Conservation (phyloP, 2,888 invertebrate species). For the Xanthorhoe designata region DNA sequence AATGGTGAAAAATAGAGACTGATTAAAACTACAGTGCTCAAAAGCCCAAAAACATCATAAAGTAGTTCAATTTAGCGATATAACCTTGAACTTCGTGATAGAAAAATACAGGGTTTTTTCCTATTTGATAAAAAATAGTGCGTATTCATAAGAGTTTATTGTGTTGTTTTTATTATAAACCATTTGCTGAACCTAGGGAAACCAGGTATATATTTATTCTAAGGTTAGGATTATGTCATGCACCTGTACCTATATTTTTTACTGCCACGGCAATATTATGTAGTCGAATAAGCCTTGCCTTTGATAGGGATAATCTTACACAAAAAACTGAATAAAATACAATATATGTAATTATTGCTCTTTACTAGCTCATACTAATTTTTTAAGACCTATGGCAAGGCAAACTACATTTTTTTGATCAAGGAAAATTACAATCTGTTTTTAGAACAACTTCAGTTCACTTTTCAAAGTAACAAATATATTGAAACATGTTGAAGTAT, state of each 20-base stretch:
- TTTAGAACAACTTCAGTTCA: too few relatives aligned
- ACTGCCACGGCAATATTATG: background rate
- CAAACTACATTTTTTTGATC: background rate
- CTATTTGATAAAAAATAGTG: background rate
- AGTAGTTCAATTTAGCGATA: background rate
- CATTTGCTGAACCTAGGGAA: background rate
- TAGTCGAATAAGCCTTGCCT: background rate
- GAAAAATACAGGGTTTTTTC: background rate
- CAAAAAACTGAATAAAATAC: too few relatives aligned
- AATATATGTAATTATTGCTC: too few relatives aligned
- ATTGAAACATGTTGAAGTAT: too few relatives aligned
- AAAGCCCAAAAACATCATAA: background rate
- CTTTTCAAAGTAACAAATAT: too few relatives aligned
- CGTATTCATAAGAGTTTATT: background rate
- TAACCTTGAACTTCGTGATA: background rate
- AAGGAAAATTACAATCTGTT: background rate
- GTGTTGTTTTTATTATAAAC: background rate
- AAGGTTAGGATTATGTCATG: slow-evolving; percentile 6
- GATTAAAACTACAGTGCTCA: background rate
- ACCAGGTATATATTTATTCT: background rate
- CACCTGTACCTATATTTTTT: background rate
- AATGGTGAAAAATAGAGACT: background rate
- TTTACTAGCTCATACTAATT: too few relatives aligned
- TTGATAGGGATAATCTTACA: background rate
- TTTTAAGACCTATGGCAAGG: background rate